Base-by-base conservation (phyloP, 2,888 invertebrate genomes). In the Balanococcus diminutus region DNA sequence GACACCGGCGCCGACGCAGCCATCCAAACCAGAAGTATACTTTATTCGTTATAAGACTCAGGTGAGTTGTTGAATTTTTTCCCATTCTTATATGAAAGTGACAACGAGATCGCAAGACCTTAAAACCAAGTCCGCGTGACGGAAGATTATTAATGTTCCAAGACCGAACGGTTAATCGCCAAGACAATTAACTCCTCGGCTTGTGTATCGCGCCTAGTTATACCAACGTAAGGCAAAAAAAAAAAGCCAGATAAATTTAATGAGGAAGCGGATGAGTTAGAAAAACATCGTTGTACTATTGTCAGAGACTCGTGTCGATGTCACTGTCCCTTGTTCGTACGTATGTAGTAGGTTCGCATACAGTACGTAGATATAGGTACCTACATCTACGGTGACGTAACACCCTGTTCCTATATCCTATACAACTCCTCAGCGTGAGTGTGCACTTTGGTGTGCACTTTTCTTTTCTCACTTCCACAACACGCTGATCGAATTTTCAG, bases 1-100 rank as follows among this genome's bases (percentile, higher is more conserved):
- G 1, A 94, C 95, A 14, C 94, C 95, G 2, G 93, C 94, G 79
- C 95, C 96, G 72, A 96, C 96, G 51, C 95, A 95, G 89, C 96
- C 96, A 81, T 94, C 95, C 91, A 96, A 96, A 90, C 96, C 96
- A 6, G 96, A 96, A 91, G 96, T 96, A 85, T 96, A 95, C 92
- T 96, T 96, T 92, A 96, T 96, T 92, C 94, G 95, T 91, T 96
- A 96, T 91, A 95, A 95, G 91, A 95, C 95, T 83, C 95, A 94
- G 93, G 94, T 94, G 90, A 89, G 90, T 86, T 46, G 1, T 16
- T 28, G 16, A n/a, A 36, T 5, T 36, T 5, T 46, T 46, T n/a
- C n/a, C n/a, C 11, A 16, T 46, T 16, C 46, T 36, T 36, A 28
- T 31, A 67, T 16, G 28, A 67, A 67, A 67, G 75, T 28, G 42